phyloP scores from a whole-genome alignment of 2,797 vertebrate species.

The Morus bassanus region DNA sequence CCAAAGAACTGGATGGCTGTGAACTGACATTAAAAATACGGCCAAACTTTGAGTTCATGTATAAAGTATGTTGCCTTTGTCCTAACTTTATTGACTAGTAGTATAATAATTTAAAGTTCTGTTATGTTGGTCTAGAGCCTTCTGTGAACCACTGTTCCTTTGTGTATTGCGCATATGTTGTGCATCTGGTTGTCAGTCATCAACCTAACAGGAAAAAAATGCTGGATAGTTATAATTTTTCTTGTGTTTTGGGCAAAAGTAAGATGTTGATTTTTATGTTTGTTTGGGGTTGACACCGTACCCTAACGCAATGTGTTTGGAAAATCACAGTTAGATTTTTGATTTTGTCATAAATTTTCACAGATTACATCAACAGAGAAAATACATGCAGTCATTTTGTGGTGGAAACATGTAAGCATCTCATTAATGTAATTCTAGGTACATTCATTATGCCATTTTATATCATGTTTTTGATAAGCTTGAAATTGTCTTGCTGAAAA shows the following conservation, averaged over 20 bases:
- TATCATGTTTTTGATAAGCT: constrained; percentile 54
- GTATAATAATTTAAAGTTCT: not conserved
- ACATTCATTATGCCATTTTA: constrained; percentile 78
- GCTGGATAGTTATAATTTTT: not conserved
- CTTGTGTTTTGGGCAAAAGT: constrained; percentile 31
- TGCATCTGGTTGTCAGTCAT: not conserved
- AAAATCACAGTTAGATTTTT: constrained; percentile 80
- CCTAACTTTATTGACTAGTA: not conserved
- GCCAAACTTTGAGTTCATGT: not conserved
- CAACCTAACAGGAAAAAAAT: not conserved
- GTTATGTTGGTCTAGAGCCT: constrained; percentile 54
- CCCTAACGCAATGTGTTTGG: constrained; percentile 74
- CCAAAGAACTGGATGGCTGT: constrained; percentile 18
- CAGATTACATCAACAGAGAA: constrained; percentile 83
- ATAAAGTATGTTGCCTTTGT: not conserved
- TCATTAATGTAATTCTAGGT: constrained; percentile 80
- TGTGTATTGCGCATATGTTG: not conserved
- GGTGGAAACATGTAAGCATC: constrained; percentile 83
- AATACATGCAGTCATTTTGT: constrained; percentile 83
- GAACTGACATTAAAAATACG: constrained; percentile 31
- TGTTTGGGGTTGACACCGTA: constrained; percentile 71
- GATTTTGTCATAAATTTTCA: constrained; percentile 83
- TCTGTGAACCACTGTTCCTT: not conserved
- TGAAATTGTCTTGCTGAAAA: constrained; percentile 21
- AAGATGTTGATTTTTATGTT: constrained; percentile 48